These are phyloP conservation scores for Globodera rostochiensis DNA, from an alignment of 1,140 invertebrate species.

Conservation along the genomic window DNA sequence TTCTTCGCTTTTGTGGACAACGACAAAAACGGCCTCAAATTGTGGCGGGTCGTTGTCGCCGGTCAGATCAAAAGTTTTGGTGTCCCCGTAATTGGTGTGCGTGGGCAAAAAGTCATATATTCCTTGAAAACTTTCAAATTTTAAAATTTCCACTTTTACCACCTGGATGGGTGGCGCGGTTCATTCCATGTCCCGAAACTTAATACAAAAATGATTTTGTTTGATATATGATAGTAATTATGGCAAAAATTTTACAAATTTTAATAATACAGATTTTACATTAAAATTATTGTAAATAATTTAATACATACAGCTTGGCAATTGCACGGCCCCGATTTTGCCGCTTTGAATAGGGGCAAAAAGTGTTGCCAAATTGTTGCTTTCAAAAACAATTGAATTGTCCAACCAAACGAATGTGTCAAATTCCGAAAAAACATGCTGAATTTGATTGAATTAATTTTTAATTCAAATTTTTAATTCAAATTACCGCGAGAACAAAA, in stretches of 20 bases:
- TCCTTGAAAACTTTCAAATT: conserved; percentile 22
- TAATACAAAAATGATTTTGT: too few species aligned
- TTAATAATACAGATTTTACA: too few species aligned
- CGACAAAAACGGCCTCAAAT: conserved; percentile 35
- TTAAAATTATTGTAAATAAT: background rate
- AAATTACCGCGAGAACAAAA: background rate
- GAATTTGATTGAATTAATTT: background rate
- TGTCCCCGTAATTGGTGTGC: conserved; percentile 13
- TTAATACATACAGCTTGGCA: conserved; percentile 20
- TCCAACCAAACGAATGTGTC: conserved; percentile 25
- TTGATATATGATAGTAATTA: too few species aligned
- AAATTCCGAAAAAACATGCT: conserved; percentile 30
- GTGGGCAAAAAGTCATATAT: conserved; percentile 29
- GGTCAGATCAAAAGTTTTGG: background rate
- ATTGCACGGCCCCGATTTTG: background rate
- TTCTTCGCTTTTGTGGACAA: conserved; percentile 34
- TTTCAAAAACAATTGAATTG: conserved; percentile 21
- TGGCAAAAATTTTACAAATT: too few species aligned
- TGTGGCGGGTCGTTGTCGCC: conserved; percentile 1
- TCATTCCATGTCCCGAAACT: too few species aligned
- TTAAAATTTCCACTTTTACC: background rate
- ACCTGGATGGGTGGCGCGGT: too few species aligned
- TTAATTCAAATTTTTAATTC: too few species aligned
- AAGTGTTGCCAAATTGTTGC: conserved; percentile 12
- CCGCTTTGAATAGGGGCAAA: conserved; percentile 18